Conservation (phyloP, 2,113 vertebrate genomes). For the Oophaga pumilio region DNA sequence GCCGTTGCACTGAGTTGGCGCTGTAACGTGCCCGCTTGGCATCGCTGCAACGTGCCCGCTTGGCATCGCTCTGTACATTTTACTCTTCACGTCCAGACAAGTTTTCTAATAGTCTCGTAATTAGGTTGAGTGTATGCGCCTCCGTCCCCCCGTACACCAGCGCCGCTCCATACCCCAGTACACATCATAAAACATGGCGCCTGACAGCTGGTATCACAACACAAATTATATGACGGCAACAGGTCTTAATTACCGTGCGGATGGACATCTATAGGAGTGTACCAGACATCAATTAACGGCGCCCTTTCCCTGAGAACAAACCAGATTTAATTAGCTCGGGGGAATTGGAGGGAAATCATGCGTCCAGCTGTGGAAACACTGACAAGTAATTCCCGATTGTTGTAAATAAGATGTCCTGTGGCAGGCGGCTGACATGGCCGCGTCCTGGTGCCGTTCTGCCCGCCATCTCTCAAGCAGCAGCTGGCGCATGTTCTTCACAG, state of each 20-base stretch:
- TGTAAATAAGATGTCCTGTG: conserved; percentile 25
- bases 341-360: conserved; percentile 51
- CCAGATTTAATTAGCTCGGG: conserved; percentile 52
- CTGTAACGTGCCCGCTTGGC: no score
- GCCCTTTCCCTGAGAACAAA: conserved; percentile 49
- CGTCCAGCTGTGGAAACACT: conserved; percentile 39
- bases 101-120: no score
- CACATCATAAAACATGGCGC: conserved; percentile 40
- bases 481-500: neutral
- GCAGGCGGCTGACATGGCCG: neutral
- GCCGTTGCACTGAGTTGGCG: no score
- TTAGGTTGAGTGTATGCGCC: no score
- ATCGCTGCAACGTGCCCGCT: no score
- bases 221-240: conserved; percentile 49
- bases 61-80: no score
- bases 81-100: no score
- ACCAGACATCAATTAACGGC: conserved; percentile 49
- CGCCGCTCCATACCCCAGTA: neutral
- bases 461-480: neutral
- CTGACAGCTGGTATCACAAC: conserved; percentile 34
- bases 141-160: neutral
- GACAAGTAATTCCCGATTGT: conserved; percentile 4
- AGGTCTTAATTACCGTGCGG: conserved; percentile 55
- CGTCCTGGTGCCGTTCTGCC: neutral
- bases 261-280: conserved; percentile 45